phyloP scores from a whole-genome alignment of 2,797 vertebrate species.

The Gambusia yucatana region DNA sequence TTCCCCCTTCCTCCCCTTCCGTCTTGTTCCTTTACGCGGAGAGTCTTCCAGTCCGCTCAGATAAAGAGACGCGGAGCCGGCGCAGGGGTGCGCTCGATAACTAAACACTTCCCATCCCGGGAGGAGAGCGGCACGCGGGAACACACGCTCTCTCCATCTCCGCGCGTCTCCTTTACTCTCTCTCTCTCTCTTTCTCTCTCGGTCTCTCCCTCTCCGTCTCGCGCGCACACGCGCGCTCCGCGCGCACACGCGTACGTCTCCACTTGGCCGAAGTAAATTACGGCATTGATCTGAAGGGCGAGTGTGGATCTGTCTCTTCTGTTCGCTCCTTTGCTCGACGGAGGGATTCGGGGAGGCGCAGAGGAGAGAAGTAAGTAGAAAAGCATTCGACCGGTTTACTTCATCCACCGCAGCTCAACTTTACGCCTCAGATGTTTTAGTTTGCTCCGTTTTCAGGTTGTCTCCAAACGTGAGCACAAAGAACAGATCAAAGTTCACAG shows the following conservation, averaged over 20 bases:
- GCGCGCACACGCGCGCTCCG: conserved; percentile 26
- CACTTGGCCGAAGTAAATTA: conserved; percentile 61
- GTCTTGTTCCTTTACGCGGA: conserved; percentile 86
- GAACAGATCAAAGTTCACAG: neutral
- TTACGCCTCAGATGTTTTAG: conserved; percentile 16
- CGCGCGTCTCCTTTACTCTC: conserved; percentile 21
- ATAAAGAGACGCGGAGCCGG: conserved; percentile 23
- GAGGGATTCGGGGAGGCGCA: conserved; percentile 49
- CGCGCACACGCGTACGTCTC: conserved; percentile 53
- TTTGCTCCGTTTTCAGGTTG: neutral
- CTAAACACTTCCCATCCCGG: conserved; percentile 66
- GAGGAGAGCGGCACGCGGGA: conserved; percentile 73
- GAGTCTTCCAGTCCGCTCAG: conserved; percentile 61
- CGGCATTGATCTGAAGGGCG: conserved; percentile 64
- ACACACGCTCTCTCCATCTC: conserved; percentile 24
- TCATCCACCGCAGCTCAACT: neutral
- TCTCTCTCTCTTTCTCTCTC: neutral
- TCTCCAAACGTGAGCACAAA: no score
- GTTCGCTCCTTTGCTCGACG: conserved; percentile 58
- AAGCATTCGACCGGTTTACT: neutral
- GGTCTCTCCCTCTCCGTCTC: neutral
- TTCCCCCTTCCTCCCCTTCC: conserved; percentile 76
- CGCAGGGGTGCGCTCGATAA: conserved; percentile 54
- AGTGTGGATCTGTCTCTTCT: conserved; percentile 56
- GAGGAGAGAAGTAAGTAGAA: conserved; percentile 53